A percentile compares a stretch with the other conserved stretches of the same genome.
phyloP scores from a whole-genome alignment of 2,113 vertebrate species.

The Percina caprodes region DNA sequence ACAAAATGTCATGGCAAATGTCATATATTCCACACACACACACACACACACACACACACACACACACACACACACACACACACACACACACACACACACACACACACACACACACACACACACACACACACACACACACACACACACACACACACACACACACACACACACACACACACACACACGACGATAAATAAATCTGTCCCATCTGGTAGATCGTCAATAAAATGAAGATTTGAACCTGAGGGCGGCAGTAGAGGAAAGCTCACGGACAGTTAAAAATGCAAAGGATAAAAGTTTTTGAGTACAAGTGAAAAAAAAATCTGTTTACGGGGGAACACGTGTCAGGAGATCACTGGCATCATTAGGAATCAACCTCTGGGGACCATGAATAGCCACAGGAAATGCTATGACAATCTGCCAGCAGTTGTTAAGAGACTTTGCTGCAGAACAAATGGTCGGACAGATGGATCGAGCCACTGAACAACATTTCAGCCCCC shows the following conservation, averaged over 20 bases:
- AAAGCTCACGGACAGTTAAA: background rate
- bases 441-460: background rate
- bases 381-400: slow-evolving; percentile 3
- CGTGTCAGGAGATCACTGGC: background rate
- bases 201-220: too few species aligned
- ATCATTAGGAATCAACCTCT: slow-evolving; percentile 17
- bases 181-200: too few species aligned
- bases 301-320: background rate
- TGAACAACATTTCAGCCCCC: background rate
- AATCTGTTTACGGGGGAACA: background rate
- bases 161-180: too few species aligned
- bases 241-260: background rate
- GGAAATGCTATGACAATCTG: slow-evolving; percentile 16
- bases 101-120: too few species aligned
- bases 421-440: slow-evolving; percentile 9
- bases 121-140: too few species aligned
- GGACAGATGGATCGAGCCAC: slow-evolving; percentile 31
- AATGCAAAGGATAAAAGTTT: background rate
- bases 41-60: too few species aligned
- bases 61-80: too few species aligned
- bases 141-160: too few species aligned
- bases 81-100: too few species aligned
- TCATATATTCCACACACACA: too few species aligned
- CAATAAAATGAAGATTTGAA: background rate
- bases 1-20: too few species aligned